Evolutionary conservation across 2,797 vertebrate genomes (phyloP).

Genomic region (Gallirallus australis): DNA sequence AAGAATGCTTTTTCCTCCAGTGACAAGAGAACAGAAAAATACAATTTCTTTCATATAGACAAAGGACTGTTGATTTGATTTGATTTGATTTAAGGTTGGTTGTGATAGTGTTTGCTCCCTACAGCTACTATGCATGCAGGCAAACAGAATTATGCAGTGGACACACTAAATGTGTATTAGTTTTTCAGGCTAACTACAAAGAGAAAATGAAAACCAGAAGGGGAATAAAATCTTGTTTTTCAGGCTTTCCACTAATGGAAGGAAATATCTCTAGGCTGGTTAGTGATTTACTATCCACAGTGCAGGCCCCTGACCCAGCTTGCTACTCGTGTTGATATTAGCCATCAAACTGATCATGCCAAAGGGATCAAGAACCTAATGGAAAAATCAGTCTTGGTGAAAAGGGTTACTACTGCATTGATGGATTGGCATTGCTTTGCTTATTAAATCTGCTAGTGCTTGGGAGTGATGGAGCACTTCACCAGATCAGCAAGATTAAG

Average conservation of each 20-base stretch:
- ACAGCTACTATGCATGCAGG: neutral
- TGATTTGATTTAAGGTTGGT: constrained; percentile 8
- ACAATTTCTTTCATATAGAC: neutral
- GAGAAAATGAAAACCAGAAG: constrained; percentile 42
- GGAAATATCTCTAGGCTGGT: constrained; percentile 1
- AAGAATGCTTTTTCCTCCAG: neutral
- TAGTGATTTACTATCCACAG: neutral
- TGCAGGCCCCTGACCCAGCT: neutral
- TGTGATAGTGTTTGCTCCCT: neutral
- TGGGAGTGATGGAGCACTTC: neutral
- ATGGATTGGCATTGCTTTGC: neutral
- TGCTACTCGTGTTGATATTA: neutral
- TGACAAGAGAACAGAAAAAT: neutral
- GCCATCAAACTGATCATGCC: neutral
- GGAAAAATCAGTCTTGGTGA: constrained; percentile 4
- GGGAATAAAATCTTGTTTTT: neutral
- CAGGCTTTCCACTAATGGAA: neutral
- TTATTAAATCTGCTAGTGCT: neutral
- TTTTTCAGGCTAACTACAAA: constrained; percentile 50
- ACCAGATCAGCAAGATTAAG: neutral
- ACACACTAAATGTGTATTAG: constrained; percentile 2
- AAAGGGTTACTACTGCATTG: neutral
- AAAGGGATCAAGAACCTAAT: neutral
- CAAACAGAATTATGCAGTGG: constrained; percentile 13
- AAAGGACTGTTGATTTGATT: neutral